Conservation (phyloP, 2,888 invertebrate species). For the Lasius platythorax region DNA sequence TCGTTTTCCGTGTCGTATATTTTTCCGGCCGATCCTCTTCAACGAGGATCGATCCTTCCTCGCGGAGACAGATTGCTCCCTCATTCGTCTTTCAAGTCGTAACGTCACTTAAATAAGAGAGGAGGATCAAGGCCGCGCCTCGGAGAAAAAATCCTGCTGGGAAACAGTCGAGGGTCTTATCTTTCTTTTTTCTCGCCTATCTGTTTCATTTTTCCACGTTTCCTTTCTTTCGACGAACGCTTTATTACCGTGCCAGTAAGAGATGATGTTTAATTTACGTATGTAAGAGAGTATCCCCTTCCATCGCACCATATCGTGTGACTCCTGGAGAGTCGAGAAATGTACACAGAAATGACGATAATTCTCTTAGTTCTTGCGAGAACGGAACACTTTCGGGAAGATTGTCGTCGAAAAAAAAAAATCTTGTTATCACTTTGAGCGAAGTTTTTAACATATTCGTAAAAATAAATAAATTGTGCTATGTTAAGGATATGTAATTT, state of each 20-base stretch:
- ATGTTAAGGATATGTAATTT: neutral
- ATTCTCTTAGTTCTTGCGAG: neutral
- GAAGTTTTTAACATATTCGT: neutral
- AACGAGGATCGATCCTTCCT: conserved; percentile 57
- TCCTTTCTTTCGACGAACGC: conserved; percentile 18
- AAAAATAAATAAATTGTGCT: neutral
- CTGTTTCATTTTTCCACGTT: conserved; percentile 9
- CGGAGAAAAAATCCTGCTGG: conserved; percentile 32
- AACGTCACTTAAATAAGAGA: conserved; percentile 66
- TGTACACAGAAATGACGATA: neutral
- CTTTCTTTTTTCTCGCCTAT: conserved; percentile 32
- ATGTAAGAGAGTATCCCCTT: neutral
- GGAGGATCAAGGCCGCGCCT: conserved; percentile 61
- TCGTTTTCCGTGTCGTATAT: conserved; percentile 2
- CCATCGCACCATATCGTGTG: neutral
- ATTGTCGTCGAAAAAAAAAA: neutral
- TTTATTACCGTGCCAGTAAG: conserved; percentile 46
- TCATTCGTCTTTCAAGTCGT: conserved; percentile 66
- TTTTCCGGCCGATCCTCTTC: conserved; percentile 23
- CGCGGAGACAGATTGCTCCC: conserved; percentile 56
- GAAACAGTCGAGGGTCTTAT: conserved; percentile 48
- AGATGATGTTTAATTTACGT: conserved; percentile 53
- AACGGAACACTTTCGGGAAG: neutral
- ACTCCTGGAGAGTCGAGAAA: conserved; percentile 2
- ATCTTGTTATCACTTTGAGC: neutral